Percentiles rank a stretch among this genome's conserved stretches.
Conservation (phyloP, 1,140 invertebrate genomes). For the Euglossa dilemma region DNA sequence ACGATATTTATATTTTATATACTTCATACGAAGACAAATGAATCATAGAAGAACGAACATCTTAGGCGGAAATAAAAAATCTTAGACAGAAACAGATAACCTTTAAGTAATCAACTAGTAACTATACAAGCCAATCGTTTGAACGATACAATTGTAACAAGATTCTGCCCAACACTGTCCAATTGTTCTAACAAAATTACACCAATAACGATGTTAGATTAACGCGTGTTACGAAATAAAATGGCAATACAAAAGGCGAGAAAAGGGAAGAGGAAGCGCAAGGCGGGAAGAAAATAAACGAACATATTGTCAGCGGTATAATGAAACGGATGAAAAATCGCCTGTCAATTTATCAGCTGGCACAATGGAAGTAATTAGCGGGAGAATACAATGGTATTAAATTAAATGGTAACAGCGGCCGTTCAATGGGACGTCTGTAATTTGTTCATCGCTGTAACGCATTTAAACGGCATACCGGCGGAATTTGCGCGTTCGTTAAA, state of each 20-base stretch:
- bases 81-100: no score
- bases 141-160: no score
- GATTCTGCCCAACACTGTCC: no score
- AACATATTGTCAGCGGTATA: constrained; percentile 29
- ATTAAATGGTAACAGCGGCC: constrained; percentile 33
- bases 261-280: neutral
- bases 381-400: constrained; percentile 28
- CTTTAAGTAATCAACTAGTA: no score
- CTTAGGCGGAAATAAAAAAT: no score
- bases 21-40: no score
- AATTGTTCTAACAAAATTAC: no score
- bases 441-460: constrained; percentile 16
- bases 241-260: no score
- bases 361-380: constrained; percentile 43
- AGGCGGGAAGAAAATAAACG: neutral
- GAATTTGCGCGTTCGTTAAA: constrained; percentile 25
- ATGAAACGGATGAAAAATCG: constrained; percentile 39
- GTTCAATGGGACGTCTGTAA: constrained; percentile 26
- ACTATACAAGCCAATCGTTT: no score
- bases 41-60: no score
- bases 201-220: no score
- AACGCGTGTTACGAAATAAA: neutral
- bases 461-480: constrained; percentile 23
- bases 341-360: constrained; percentile 23
- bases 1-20: no score